A percentile compares a stretch with the other conserved stretches of the same genome.
These are phyloP conservation scores for Leuciscus idus DNA, from an alignment of 2,113 vertebrate species.

Conservation along the genomic window DNA sequence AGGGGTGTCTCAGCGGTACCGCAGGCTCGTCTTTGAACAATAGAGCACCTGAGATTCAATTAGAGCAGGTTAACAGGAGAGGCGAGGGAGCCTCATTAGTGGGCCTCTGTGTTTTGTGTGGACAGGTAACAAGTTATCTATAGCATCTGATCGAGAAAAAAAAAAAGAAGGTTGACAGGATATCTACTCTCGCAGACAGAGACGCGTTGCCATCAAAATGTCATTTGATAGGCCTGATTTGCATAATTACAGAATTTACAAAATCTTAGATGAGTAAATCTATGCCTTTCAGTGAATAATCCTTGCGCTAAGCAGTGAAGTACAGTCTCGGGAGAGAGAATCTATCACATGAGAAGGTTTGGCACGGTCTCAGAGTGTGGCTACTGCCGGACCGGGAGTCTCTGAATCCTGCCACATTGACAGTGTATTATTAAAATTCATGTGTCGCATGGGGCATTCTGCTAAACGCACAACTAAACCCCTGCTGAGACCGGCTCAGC, in stretches of 20 bases:
- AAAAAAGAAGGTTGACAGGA: background rate
- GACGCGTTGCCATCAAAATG: background rate
- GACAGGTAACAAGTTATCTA: slow-evolving; percentile 43
- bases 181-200: slow-evolving; percentile 13
- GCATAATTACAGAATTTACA: slow-evolving; percentile 38
- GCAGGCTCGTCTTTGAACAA: slow-evolving; percentile 85
- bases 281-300: slow-evolving; percentile 29
- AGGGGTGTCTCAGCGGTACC: slow-evolving; percentile 72
- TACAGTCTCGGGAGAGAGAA: slow-evolving; percentile 28
- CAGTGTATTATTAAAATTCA: slow-evolving; percentile 57
- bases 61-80: slow-evolving; percentile 88
- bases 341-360: slow-evolving; percentile 39
- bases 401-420: slow-evolving; percentile 33
- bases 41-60: slow-evolving; percentile 82
- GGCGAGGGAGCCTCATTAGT: slow-evolving; percentile 54
- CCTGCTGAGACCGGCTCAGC: slow-evolving; percentile 48
- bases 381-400: slow-evolving; percentile 19
- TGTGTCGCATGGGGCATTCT: slow-evolving; percentile 52
- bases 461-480: slow-evolving; percentile 46
- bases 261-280: background rate
- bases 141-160: background rate
- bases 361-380: slow-evolving; percentile 8
- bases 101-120: slow-evolving; percentile 51
- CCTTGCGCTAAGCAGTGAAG: slow-evolving; percentile 10
- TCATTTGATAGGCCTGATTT: slow-evolving; percentile 6